Percentiles rank a stretch among this genome's conserved stretches.
These are phyloP conservation scores for Azemiops feae DNA, from an alignment of 2,113 vertebrate species.

Conservation along the genomic window DNA sequence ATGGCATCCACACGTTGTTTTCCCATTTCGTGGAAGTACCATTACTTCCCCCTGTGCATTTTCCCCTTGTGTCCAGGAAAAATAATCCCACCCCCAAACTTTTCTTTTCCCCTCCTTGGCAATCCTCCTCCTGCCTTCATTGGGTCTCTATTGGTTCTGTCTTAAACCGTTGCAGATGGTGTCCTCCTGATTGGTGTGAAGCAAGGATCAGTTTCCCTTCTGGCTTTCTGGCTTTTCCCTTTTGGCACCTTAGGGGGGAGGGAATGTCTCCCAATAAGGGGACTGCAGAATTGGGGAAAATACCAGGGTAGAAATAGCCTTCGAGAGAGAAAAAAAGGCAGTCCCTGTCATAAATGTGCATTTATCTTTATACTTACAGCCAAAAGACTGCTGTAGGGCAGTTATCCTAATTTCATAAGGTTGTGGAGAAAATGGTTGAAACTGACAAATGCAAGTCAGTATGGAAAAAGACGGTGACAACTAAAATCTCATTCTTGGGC, in stretches of 20 bases:
- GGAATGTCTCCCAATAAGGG: background rate
- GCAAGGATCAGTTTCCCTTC: background rate
- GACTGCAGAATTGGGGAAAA: background rate
- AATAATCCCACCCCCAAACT: background rate
- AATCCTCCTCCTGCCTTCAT: background rate
- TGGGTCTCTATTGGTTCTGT: background rate
- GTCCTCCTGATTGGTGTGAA: background rate
- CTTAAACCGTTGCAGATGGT: background rate
- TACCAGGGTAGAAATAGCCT: background rate
- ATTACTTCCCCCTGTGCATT: background rate
- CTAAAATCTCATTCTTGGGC: too few species aligned
- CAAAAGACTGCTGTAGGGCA: background rate
- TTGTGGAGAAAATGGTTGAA: too few species aligned
- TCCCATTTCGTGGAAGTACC: background rate
- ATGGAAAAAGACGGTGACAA: too few species aligned
- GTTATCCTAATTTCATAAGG: too few species aligned
- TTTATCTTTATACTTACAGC: background rate
- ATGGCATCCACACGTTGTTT: background rate
- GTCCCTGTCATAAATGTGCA: background rate
- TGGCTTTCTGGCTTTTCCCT: background rate
- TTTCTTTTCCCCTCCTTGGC: background rate
- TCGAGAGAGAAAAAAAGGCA: background rate
- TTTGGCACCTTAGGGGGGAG: background rate
- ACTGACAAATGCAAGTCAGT: too few species aligned
- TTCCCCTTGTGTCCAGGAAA: background rate